phyloP scores from a whole-genome alignment of 1,140 invertebrate genomes.

The Cataglyphis hispanica region DNA sequence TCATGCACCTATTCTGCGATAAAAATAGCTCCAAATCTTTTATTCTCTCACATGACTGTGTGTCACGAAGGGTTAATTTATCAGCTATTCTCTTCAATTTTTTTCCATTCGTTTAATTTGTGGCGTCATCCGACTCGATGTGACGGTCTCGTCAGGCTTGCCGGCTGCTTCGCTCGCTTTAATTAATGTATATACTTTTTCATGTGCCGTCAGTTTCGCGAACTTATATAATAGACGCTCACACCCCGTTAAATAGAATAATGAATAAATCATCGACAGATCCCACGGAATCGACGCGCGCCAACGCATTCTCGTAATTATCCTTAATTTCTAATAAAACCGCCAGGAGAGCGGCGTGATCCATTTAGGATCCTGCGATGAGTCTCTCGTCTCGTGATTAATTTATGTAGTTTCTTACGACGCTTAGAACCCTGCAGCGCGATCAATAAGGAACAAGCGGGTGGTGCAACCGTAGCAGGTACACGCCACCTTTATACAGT shows the following conservation, averaged over 20 bases:
- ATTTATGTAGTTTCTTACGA: constrained; percentile 58
- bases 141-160: neutral
- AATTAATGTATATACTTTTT: constrained; percentile 30
- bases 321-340: constrained; percentile 44
- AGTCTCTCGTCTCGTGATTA: constrained; percentile 36
- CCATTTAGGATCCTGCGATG: constrained; percentile 11
- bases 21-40: constrained; percentile 1
- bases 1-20: neutral
- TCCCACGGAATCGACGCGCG: neutral
- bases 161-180: constrained; percentile 21
- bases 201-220: neutral
- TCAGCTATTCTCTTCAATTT: constrained; percentile 1
- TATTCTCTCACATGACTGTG: neutral
- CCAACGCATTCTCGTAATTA: neutral
- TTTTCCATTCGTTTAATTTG: constrained; percentile 8
- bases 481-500: neutral
- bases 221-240: neutral
- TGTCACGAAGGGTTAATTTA: neutral
- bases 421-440: constrained; percentile 40
- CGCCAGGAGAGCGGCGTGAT: constrained; percentile 21
- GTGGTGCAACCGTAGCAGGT: constrained; percentile 2
- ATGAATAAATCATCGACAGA: neutral
- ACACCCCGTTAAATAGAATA: neutral
- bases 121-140: neutral
- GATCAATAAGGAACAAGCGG: constrained; percentile 51